A percentile compares a stretch with the other conserved stretches of the same genome.
Conservation (phyloP, 2,113 vertebrate species). For the Myanophis thanlyinensis region DNA sequence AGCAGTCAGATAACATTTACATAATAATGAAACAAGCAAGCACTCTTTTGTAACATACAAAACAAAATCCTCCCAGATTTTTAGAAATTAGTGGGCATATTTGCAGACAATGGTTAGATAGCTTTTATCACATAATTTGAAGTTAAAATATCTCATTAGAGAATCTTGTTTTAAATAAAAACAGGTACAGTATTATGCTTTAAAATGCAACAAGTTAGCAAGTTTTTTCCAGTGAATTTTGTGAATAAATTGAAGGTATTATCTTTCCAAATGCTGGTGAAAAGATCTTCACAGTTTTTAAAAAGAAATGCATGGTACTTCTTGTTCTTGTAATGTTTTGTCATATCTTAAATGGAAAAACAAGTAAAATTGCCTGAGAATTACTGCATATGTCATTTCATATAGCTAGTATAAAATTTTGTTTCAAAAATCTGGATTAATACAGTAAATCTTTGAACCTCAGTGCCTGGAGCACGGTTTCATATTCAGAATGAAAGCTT, state of each 20-base stretch:
- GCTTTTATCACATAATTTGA: not conserved
- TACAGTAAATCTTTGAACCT: not conserved
- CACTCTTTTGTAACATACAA: not conserved
- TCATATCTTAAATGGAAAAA: not conserved
- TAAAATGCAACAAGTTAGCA: not conserved
- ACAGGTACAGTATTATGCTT: not conserved
- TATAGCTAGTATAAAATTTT: not conserved
- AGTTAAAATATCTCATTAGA: not conserved
- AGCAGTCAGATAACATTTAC: slow-evolving; percentile 24
- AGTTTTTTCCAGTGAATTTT: not conserved
- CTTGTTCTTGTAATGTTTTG: not conserved
- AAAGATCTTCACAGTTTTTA: not conserved
- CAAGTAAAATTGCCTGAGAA: not conserved
- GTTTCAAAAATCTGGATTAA: not conserved
- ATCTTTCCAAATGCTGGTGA: not conserved
- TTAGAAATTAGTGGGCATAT: not conserved
- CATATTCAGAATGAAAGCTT: not conserved
- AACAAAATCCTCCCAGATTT: not conserved
- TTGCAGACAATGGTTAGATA: not conserved
- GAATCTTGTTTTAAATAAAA: not conserved
- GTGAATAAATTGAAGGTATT: not conserved
- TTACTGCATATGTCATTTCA: not conserved
- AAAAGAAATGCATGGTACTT: not conserved
- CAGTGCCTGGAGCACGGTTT: accelerated
- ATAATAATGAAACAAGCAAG: not conserved